Percentiles rank a stretch among this genome's conserved stretches.
Conservation (phyloP, 2,113 vertebrate species). For the Thermophis baileyi region DNA sequence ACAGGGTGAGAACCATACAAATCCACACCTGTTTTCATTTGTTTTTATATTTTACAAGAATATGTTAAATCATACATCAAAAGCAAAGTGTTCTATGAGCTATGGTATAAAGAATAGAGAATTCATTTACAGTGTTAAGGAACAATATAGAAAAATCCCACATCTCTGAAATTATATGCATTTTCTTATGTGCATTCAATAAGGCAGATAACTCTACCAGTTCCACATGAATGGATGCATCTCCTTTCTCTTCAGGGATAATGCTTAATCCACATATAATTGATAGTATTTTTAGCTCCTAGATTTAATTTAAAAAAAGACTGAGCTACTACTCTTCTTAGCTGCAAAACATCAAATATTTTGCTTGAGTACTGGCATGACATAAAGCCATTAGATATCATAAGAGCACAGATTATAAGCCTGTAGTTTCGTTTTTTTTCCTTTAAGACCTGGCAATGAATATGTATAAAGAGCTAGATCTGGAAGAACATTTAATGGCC, state of each 20-base stretch:
- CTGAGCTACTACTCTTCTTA: background rate
- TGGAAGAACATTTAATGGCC: background rate
- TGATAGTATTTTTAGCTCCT: background rate
- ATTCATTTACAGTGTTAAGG: background rate
- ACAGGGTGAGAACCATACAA: background rate
- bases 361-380: background rate
- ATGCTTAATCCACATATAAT: background rate
- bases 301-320: background rate
- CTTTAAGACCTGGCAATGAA: background rate
- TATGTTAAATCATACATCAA: background rate
- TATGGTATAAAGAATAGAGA: background rate
- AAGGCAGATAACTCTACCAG: background rate
- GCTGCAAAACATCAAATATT: background rate
- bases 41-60: background rate
- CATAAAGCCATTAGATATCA: background rate
- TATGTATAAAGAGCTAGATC: background rate
- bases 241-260: background rate
- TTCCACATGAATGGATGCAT: background rate
- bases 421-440: background rate
- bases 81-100: background rate
- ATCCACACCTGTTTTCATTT: background rate
- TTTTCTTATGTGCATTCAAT: background rate
- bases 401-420: slow-evolving; percentile 8
- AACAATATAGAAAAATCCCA: background rate
- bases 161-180: background rate